Conservation (phyloP, 2,113 vertebrate species). For the Lampris megalopsis region DNA sequence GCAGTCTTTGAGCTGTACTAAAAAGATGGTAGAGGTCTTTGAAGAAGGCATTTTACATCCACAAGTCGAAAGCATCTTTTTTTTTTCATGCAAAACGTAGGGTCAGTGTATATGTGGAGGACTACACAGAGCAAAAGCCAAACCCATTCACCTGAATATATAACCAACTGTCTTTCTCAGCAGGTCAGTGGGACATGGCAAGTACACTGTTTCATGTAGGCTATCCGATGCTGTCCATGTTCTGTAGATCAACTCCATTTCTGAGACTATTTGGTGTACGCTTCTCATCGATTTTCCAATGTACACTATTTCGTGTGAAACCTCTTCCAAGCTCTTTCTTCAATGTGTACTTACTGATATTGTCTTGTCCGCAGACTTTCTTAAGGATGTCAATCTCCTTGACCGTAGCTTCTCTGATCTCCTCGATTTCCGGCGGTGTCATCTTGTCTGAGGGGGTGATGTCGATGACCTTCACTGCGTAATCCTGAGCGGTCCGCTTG, state of each 20-base stretch:
- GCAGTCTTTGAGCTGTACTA: constrained; percentile 97
- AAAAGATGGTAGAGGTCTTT: constrained; percentile 58
- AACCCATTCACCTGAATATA: background rate
- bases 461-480: constrained; percentile 96
- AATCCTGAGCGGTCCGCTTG: constrained; percentile 88
- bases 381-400: constrained; percentile 96
- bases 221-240: background rate
- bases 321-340: background rate
- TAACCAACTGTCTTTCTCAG: background rate
- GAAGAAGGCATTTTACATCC: background rate
- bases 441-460: constrained; percentile 92
- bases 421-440: constrained; percentile 85
- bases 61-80: constrained; percentile 1
- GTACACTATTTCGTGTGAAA: background rate
- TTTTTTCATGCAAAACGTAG: background rate
- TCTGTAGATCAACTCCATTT: background rate
- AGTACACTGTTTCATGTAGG: background rate
- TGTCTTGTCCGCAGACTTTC: constrained; percentile 90
- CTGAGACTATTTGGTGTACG: background rate
- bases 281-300: background rate
- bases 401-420: constrained; percentile 88
- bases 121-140: background rate
- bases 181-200: background rate
- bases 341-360: constrained; percentile 89
- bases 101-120: background rate